phyloP scores from a whole-genome alignment of 2,113 vertebrate species.

The Oceanites oceanicus region DNA sequence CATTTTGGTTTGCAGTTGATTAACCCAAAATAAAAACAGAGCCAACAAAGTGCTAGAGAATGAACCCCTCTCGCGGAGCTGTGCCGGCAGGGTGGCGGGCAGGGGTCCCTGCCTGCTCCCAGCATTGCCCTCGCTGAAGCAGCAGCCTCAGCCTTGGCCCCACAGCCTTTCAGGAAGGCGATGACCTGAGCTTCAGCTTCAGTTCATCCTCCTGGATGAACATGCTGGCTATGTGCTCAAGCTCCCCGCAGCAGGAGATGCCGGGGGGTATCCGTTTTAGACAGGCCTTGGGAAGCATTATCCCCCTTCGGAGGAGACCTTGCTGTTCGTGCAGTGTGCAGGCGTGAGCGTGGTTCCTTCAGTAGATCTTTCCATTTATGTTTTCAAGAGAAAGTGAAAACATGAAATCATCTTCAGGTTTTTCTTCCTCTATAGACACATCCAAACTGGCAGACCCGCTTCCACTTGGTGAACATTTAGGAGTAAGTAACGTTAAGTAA shows the following conservation, averaged over 20 bases:
- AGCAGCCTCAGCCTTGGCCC: not conserved
- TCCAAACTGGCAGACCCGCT: not conserved
- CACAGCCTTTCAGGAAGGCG: not conserved
- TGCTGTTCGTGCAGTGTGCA: not conserved
- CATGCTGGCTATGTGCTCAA: fast-evolving
- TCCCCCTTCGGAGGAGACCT: not conserved
- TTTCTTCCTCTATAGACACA: not conserved
- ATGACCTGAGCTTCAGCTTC: not conserved
- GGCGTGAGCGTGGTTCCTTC: not conserved
- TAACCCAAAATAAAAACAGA: not conserved
- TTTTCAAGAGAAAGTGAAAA: not conserved
- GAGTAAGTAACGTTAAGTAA: not conserved
- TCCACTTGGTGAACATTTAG: not conserved
- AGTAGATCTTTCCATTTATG: not conserved
- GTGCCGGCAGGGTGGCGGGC: not conserved
- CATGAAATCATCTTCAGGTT: fast-evolving
- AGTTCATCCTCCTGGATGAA: not conserved
- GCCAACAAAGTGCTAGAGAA: not conserved
- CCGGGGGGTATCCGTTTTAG: not conserved
- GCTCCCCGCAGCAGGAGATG: not conserved
- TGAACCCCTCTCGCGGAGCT: fast-evolving
- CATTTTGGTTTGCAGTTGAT: not conserved
- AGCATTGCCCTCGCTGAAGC: fast-evolving
- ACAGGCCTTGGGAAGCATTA: not conserved
- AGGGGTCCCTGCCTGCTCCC: not conserved